phyloP scores from a whole-genome alignment of 2,888 invertebrate species.

The Lapara coniferarum region DNA sequence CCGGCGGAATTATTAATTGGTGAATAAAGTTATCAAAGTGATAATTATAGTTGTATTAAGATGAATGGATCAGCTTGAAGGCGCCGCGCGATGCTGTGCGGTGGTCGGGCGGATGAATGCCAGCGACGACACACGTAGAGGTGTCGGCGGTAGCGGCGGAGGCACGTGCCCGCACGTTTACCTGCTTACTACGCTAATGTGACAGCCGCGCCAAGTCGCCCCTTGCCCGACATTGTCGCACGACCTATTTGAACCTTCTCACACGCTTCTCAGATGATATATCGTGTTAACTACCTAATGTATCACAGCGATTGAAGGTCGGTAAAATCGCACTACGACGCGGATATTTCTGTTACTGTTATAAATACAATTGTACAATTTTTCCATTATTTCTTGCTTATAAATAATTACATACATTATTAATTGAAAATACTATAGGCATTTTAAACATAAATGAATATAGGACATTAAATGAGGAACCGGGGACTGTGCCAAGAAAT shows the following conservation, averaged over 20 bases:
- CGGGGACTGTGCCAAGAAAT: slow-evolving; percentile 11
- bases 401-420: neutral
- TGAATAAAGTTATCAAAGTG: neutral
- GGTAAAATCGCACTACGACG: slow-evolving; percentile 24
- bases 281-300: slow-evolving; percentile 36
- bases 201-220: slow-evolving; percentile 44
- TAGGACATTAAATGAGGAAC: neutral
- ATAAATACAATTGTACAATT: slow-evolving; percentile 28
- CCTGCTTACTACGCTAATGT: slow-evolving; percentile 70
- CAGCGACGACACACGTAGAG: slow-evolving; percentile 42
- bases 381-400: neutral
- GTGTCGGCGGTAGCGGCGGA: slow-evolving; percentile 27
- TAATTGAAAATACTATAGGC: neutral
- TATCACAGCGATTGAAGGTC: slow-evolving; percentile 40
- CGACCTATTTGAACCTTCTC: slow-evolving; percentile 46
- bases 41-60: neutral
- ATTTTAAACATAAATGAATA: slow-evolving; percentile 1
- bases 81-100: slow-evolving; percentile 10
- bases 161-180: slow-evolving; percentile 62
- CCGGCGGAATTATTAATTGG: neutral
- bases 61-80: slow-evolving; percentile 27
- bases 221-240: slow-evolving; percentile 38
- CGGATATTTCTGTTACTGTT: slow-evolving; percentile 26
- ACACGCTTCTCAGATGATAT: slow-evolving; percentile 50
- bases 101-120: slow-evolving; percentile 30